These are phyloP conservation scores for Ceriagrion tenellum DNA, from an alignment of 2,888 invertebrate species.

Conservation along the genomic window DNA sequence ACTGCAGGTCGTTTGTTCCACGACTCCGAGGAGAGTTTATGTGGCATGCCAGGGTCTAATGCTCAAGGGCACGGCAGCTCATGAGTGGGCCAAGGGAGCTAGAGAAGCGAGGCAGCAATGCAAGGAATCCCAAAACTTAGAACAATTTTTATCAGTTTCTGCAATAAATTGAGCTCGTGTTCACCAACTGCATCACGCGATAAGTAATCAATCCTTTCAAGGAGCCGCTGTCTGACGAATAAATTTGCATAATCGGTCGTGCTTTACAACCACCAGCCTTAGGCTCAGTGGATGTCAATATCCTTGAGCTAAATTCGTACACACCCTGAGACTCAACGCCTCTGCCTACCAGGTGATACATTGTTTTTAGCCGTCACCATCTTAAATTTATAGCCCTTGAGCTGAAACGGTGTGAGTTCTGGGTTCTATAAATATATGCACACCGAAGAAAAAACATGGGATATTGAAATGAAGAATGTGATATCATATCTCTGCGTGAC, in stretches of 20 bases:
- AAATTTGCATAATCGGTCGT: not conserved
- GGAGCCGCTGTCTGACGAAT: not conserved
- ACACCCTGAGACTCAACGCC: no score
- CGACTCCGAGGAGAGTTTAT: conserved; percentile 43
- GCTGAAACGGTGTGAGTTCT: no score
- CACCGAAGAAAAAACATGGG: no score
- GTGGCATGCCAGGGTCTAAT: conserved; percentile 12
- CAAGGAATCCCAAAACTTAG: not conserved
- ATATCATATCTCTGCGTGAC: no score
- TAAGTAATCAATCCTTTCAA: not conserved
- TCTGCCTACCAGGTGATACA: no score
- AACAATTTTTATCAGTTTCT: not conserved
- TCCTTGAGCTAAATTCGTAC: no score
- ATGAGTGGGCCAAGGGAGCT: not conserved
- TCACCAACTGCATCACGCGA: not conserved
- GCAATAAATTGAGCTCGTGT: not conserved
- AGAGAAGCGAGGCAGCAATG: not conserved
- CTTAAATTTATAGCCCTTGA: no score
- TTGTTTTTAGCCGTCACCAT: no score
- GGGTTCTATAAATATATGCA: no score
- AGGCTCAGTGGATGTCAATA: no score
- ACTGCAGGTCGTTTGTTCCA: conserved; percentile 25
- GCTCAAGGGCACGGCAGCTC: conserved; percentile 18
- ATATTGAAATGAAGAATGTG: no score
- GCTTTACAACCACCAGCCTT: not conserved